phyloP scores from a whole-genome alignment of 2,888 invertebrate genomes.

The Drosophila setosimentum region DNA sequence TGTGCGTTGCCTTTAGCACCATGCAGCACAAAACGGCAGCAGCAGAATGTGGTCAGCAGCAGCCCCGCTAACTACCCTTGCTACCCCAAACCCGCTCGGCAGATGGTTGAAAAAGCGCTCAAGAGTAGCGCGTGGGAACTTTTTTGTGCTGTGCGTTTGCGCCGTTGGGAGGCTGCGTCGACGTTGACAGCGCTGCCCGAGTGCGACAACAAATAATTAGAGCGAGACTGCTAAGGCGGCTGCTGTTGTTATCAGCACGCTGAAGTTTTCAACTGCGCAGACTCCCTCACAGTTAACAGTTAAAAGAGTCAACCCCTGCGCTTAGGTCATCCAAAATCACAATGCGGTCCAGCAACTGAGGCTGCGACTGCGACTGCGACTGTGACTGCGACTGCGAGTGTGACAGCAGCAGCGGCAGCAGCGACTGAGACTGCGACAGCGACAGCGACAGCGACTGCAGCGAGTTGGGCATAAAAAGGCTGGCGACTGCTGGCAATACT shows the following conservation, averaged over 20 bases:
- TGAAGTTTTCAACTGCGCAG: conserved; percentile 54
- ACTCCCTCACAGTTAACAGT: conserved; percentile 35
- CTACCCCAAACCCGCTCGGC: conserved; percentile 2
- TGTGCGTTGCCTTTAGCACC: conserved; percentile 70
- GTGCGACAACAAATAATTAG: conserved; percentile 65
- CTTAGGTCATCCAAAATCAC: conserved; percentile 48
- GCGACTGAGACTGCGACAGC: conserved; percentile 17
- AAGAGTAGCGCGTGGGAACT: conserved; percentile 63
- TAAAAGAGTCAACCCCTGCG: conserved; percentile 46
- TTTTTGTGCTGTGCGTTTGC: conserved; percentile 65
- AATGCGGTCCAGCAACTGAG: conserved; percentile 45
- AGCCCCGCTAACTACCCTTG: conserved; percentile 15
- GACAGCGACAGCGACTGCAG: conserved; percentile 24
- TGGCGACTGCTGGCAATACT: conserved; percentile 78
- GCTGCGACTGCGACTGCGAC: conserved; percentile 6
- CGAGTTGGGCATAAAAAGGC: conserved; percentile 82
- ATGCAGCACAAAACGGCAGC: conserved; percentile 11
- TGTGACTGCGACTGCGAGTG: too few species aligned
- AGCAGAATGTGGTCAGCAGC: conserved; percentile 53
- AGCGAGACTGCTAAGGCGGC: conserved; percentile 42
- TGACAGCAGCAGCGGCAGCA: conserved; percentile 17
- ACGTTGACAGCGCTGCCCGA: conserved; percentile 41
- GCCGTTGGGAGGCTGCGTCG: conserved; percentile 49
- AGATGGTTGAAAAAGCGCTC: conserved; percentile 58
- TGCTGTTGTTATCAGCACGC: conserved; percentile 53